A percentile compares a stretch with the other conserved stretches of the same genome.
Evolutionary conservation across 2,797 vertebrate species (phyloP).

Genomic region (Oreochromis mossambicus): DNA sequence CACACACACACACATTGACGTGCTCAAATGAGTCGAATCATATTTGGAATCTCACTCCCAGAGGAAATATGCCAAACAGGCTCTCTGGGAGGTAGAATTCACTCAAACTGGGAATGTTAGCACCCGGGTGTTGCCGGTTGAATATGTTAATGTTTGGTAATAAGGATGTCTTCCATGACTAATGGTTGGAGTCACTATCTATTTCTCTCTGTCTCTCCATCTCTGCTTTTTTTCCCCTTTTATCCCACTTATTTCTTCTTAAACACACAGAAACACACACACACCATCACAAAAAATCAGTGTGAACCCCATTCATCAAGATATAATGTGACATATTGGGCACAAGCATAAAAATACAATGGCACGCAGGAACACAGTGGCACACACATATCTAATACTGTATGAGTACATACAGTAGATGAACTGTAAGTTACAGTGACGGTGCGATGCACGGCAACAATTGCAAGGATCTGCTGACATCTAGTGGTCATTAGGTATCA

Average conservation of each 20-base stretch:
- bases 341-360: neutral
- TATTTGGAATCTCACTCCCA: neutral
- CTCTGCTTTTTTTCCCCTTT: neutral
- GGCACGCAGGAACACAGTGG: neutral
- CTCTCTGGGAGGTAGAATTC: neutral
- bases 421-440: neutral
- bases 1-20: neutral
- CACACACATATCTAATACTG: neutral
- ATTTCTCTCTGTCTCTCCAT: constrained; percentile 27
- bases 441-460: neutral
- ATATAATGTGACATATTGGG: constrained; percentile 6
- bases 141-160: constrained; percentile 51
- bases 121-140: neutral
- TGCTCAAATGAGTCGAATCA: neutral
- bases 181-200: constrained; percentile 27
- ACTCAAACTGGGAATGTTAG: neutral
- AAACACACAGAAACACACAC: neutral
- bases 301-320: constrained; percentile 9
- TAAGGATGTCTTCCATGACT: constrained; percentile 46
- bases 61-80: neutral
- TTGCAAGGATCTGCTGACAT: constrained; percentile 51
- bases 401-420: neutral
- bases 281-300: neutral
- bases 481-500: constrained; percentile 43
- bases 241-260: neutral